Conservation (phyloP, 2,888 invertebrate species). For the Parasteatoda lunata region DNA sequence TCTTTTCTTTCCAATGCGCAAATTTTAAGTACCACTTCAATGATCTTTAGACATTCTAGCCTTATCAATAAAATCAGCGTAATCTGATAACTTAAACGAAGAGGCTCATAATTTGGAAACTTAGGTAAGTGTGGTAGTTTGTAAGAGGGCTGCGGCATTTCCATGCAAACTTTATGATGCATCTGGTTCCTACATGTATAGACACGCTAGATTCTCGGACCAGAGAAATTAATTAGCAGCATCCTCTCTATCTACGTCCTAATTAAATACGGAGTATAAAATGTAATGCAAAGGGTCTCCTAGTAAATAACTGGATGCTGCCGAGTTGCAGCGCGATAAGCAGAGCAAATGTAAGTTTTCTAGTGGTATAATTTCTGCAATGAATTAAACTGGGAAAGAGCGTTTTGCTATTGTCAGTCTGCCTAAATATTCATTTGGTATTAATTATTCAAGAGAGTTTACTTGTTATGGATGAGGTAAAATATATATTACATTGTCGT, state of each 20-base stretch:
- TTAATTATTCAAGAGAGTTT: too few species aligned
- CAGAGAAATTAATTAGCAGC: conserved; percentile 41
- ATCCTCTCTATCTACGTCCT: conserved; percentile 24
- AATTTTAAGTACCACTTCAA: conserved; percentile 13
- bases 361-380: background rate
- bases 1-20: too few species aligned
- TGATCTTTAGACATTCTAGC: too few species aligned
- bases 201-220: background rate
- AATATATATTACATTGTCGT: too few species aligned
- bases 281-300: conserved; percentile 13
- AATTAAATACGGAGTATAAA: conserved; percentile 44
- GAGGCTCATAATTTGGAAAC: conserved; percentile 21
- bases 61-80: conserved; percentile 29
- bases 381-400: background rate
- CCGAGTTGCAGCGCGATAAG: conserved; percentile 3
- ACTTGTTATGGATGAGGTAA: too few species aligned
- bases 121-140: background rate
- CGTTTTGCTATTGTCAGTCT: too few species aligned
- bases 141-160: background rate
- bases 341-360: conserved; percentile 6
- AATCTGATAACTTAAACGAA: conserved; percentile 21
- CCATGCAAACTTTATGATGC: background rate
- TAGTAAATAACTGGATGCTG: conserved; percentile 34
- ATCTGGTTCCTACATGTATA: background rate
- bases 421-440: too few species aligned